These are phyloP conservation scores for Drosophila prosaltans DNA, from an alignment of 1,140 invertebrate genomes.

Conservation along the genomic window DNA sequence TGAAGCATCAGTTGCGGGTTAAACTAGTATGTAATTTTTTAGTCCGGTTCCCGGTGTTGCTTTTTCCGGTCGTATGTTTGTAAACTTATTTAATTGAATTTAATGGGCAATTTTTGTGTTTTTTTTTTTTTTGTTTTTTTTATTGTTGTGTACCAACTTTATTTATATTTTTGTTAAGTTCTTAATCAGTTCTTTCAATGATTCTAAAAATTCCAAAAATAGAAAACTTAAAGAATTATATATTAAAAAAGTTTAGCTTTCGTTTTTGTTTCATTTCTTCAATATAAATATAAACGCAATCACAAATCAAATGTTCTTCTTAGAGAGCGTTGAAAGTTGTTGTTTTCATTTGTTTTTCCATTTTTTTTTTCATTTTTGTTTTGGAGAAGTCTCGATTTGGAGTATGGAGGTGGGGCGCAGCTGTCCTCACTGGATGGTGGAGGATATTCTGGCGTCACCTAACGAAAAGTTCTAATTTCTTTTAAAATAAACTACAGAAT, in stretches of 20 bases:
- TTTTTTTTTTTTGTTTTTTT: slow-evolving; percentile 55
- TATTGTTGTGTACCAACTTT: slow-evolving; percentile 80
- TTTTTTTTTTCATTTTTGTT: slow-evolving; percentile 4
- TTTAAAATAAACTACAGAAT: slow-evolving; percentile 76
- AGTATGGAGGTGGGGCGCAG: slow-evolving; percentile 27
- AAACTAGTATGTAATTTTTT: no score
- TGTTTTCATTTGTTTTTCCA: slow-evolving; percentile 13
- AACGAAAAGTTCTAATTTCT: slow-evolving; percentile 33
- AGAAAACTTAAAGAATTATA: slow-evolving; percentile 75
- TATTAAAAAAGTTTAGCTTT: slow-evolving; percentile 62
- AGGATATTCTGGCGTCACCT: slow-evolving; percentile 43
- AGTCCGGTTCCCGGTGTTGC: no score
- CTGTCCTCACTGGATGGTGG: slow-evolving; percentile 49
- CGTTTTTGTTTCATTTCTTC: slow-evolving; percentile 59
- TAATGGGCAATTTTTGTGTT: neutral
- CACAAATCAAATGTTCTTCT: slow-evolving; percentile 29
- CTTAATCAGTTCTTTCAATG: slow-evolving; percentile 81
- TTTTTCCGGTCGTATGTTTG: neutral
- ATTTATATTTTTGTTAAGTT: slow-evolving; percentile 69
- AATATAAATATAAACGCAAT: slow-evolving; percentile 41
- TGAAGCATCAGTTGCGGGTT: no score
- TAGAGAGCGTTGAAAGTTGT: slow-evolving; percentile 37
- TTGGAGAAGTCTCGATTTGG: slow-evolving; percentile 47
- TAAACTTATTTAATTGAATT: neutral
- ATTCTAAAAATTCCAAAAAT: slow-evolving; percentile 76